Evolutionary conservation across 2,888 invertebrate species (phyloP).

Genomic region (Leucoma salicis): DNA sequence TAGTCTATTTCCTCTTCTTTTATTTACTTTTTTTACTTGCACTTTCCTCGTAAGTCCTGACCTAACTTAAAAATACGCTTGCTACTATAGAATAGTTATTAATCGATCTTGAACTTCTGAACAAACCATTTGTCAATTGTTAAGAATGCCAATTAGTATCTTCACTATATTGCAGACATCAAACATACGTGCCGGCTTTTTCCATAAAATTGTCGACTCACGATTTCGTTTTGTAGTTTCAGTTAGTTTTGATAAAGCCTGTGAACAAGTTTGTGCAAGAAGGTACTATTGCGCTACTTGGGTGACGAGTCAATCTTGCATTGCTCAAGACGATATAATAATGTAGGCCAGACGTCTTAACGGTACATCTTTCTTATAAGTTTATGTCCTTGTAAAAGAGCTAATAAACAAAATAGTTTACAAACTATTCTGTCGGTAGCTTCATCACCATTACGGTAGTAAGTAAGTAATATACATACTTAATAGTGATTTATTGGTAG

Average conservation of each 20-base stretch:
- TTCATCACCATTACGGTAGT: too few relatives aligned
- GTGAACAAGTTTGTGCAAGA: constrained; percentile 13
- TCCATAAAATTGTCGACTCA: constrained; percentile 19
- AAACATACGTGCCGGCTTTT: constrained; percentile 11
- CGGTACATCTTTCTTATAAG: constrained; percentile 44
- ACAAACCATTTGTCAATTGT: constrained; percentile 5
- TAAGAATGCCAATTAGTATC: constrained; percentile 19
- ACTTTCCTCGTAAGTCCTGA: too few relatives aligned
- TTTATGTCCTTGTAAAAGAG: too few relatives aligned
- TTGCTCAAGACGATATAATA: constrained; percentile 40
- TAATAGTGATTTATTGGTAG: too few relatives aligned
- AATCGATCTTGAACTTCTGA: neutral
- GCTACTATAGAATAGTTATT: too few relatives aligned
- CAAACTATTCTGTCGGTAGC: too few relatives aligned
- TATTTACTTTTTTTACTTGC: too few relatives aligned
- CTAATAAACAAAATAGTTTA: too few relatives aligned
- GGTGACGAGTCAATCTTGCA: constrained; percentile 22
- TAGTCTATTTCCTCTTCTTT: too few relatives aligned
- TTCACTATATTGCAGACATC: constrained; percentile 18
- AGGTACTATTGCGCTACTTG: constrained; percentile 9
- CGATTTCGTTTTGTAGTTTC: constrained; percentile 17
- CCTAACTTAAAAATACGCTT: too few relatives aligned
- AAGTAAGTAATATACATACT: too few relatives aligned
- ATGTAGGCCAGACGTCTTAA: constrained; percentile 49
- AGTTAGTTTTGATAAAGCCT: neutral